Percentiles rank a stretch among this genome's conserved stretches.
Evolutionary conservation across 2,113 vertebrate genomes (phyloP).

Genomic region (Passer domesticus): DNA sequence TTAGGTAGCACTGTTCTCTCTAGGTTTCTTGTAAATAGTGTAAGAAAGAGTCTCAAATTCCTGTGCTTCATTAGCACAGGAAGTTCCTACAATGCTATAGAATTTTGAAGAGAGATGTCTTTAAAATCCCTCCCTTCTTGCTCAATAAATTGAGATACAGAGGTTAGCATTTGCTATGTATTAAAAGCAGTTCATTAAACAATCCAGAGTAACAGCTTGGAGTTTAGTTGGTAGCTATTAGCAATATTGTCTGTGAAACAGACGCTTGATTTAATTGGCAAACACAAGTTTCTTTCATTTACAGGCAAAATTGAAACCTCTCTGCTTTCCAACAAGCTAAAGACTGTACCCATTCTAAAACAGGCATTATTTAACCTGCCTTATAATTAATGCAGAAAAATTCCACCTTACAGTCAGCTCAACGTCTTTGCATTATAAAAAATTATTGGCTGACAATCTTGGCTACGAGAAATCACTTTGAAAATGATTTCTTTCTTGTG

Average conservation of each 20-base stretch:
- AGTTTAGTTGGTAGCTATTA: constrained; percentile 73
- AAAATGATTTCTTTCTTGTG: not conserved
- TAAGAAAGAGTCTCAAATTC: not conserved
- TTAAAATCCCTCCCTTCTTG: constrained; percentile 4
- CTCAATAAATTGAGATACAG: constrained; percentile 32
- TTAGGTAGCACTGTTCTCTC: not conserved
- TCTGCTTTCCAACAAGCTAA: constrained; percentile 61
- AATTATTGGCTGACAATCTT: not conserved
- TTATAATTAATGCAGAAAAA: constrained; percentile 46
- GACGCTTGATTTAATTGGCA: constrained; percentile 74
- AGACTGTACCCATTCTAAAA: constrained; percentile 45
- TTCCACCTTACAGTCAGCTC: not conserved
- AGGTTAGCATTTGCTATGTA: constrained; percentile 49
- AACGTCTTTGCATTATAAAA: not conserved
- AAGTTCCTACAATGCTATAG: not conserved
- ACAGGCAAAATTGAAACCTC: constrained; percentile 58
- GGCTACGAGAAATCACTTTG: not conserved
- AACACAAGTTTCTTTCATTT: constrained; percentile 71
- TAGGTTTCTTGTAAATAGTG: not conserved
- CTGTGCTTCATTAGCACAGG: not conserved
- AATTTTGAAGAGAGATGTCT: constrained; percentile 16
- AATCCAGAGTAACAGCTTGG: constrained; percentile 62
- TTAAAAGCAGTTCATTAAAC: constrained; percentile 74
- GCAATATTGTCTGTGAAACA: constrained; percentile 69
- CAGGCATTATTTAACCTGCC: constrained; percentile 20